phyloP scores from a whole-genome alignment of 2,113 vertebrate species.

The Alethe castanea region DNA sequence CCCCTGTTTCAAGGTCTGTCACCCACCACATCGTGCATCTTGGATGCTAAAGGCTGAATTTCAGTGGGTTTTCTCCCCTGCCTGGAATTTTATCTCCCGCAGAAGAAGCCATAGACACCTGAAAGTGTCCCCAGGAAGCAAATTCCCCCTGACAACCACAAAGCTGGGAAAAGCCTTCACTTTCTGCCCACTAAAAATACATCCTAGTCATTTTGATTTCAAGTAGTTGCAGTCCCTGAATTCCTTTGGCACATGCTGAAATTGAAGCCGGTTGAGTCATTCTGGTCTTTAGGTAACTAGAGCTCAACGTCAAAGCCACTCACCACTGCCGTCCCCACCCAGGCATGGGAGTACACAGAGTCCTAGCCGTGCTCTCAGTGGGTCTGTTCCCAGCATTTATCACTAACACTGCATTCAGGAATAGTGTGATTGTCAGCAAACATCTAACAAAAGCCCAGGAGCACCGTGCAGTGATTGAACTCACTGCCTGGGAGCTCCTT shows the following conservation, averaged over 20 bases:
- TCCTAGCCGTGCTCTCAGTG: neutral
- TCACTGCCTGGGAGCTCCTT: neutral
- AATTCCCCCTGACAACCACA: neutral
- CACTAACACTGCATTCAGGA: neutral
- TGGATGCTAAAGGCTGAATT: neutral
- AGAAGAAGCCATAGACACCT: neutral
- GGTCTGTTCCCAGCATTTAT: neutral
- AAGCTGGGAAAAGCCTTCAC: neutral
- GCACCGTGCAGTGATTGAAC: neutral
- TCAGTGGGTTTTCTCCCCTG: neutral
- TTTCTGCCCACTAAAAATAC: neutral
- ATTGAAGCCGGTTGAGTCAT: neutral
- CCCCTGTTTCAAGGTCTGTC: neutral
- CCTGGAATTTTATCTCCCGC: neutral
- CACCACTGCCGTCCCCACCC: neutral
- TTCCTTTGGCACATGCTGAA: neutral
- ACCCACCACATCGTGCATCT: neutral
- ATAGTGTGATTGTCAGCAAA: neutral
- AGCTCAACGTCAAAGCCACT: neutral
- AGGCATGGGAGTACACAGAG: neutral
- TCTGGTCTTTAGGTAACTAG: neutral
- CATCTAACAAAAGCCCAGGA: neutral
- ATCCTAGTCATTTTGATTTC: neutral
- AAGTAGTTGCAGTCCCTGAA: neutral
- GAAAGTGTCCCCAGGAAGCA: neutral